Base-by-base conservation (phyloP, 1,140 invertebrate genomes). In the Caerostris extrusa region DNA sequence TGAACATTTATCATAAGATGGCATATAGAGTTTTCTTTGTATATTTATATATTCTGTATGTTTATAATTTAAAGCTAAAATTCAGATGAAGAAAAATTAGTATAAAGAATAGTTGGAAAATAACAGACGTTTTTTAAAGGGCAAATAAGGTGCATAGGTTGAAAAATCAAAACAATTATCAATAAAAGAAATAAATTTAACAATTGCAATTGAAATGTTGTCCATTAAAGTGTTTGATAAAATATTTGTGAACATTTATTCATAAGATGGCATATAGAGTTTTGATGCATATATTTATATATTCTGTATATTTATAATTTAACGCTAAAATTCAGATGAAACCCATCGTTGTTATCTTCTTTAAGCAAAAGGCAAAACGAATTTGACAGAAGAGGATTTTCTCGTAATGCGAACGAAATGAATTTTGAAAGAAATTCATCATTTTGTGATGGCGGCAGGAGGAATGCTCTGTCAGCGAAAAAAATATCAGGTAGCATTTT, bases 381-480 rank as follows among this genome's bases (percentile, higher is more conserved):
- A 67, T 67, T 67, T 67, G 17, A 67, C n/a, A 17, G 61, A 67
- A 67, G 3, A 12, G 3, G 12, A 10, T 12, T 85, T 12, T 53
- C 57, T 14, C 53, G 10, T 85, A 85, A 85, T 85, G 19, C 55
- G 17, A 19, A 58, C 17, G 82, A 85, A 85, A 85, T 85, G 82
- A 85, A 85, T 85, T 85, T 58, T 19, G 82, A 85, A 85, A 56
- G 82, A 85, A 85, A 85, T 85, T 85, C 82, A 85, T 85, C 82
- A 85, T 58, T 85, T 85, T 53, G n/a, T 14, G 56, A 81, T 58
- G 82, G 82, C 82, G 50, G n/a, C 82, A 85, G 55, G n/a, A n/a
- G 17, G n/a, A 67, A 67, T 56, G 56, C 19, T 34, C 6, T 53
- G 71, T 81, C 71, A 81, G 71, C 71, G 71, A 53, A 81, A 53